A percentile compares a stretch with the other conserved stretches of the same genome.
phyloP scores from a whole-genome alignment of 2,888 invertebrate genomes.

The Cephonodes hylas region DNA sequence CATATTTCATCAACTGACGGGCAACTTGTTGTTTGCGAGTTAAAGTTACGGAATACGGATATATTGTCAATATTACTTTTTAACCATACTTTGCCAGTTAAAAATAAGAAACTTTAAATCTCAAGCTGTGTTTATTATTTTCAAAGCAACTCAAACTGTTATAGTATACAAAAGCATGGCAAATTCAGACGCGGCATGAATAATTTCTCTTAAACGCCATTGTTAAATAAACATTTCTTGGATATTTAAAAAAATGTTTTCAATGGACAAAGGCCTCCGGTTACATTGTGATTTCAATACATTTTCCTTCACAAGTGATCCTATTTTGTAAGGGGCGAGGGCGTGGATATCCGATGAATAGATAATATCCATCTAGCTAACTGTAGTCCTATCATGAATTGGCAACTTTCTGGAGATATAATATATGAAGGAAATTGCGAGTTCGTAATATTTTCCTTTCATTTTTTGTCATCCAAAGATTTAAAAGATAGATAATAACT shows the following conservation, averaged over 20 bases:
- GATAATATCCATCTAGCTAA: conserved; percentile 72
- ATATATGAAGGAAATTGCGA: conserved; percentile 39
- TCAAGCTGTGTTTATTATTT: background rate
- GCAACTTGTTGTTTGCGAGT: background rate
- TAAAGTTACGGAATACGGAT: background rate
- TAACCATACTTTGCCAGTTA: no score
- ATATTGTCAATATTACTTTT: background rate
- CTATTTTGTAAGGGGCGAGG: conserved; percentile 64
- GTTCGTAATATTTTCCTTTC: conserved; percentile 38
- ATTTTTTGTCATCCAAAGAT: conserved; percentile 30
- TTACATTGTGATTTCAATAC: conserved; percentile 78
- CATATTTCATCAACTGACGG: background rate
- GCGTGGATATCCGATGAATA: conserved; percentile 68
- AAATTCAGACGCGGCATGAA: conserved; percentile 67
- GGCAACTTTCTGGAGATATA: conserved; percentile 58
- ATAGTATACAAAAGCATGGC: conserved; percentile 54
- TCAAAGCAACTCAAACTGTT: conserved; percentile 32
- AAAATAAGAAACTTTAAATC: background rate
- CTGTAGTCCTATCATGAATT: conserved; percentile 68
- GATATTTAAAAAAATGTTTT: conserved; percentile 58
- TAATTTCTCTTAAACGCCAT: conserved; percentile 68
- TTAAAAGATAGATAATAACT: conserved; percentile 3
- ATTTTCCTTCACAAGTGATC: conserved; percentile 74
- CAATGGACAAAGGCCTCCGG: conserved; percentile 65
- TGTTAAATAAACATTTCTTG: conserved; percentile 67